Conservation (phyloP, 92 coral and sea anemone genomes). For the Palythoa grandis region DNA sequence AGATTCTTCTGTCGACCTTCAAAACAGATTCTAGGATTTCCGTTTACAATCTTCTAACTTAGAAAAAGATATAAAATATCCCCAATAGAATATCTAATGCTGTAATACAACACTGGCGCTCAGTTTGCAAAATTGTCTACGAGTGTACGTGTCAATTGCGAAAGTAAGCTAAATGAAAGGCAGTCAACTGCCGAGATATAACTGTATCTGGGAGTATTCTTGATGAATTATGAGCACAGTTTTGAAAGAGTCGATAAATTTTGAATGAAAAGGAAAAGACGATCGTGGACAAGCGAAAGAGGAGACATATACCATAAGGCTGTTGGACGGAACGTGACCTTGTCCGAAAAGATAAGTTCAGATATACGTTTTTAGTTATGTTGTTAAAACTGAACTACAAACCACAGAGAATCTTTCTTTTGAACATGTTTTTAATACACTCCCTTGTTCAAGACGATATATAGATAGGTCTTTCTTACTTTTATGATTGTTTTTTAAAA, state of each 20-base stretch:
- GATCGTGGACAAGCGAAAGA: not conserved
- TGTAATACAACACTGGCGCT: conserved; percentile 45
- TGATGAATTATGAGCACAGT: not conserved
- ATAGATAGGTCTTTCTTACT: not conserved
- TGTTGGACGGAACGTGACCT: conserved; percentile 1
- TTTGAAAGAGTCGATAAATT: not conserved
- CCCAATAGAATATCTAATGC: conserved; percentile 31
- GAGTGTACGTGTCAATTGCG: conserved; percentile 14
- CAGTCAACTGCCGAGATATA: not conserved
- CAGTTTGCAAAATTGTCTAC: conserved; percentile 42
- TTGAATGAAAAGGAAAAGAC: not conserved
- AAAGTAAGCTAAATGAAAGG: not conserved
- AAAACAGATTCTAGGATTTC: conserved; percentile 51
- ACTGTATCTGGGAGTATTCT: not conserved
- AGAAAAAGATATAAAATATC: conserved; percentile 47
- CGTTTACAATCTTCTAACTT: conserved; percentile 47
- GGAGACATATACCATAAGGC: not conserved
- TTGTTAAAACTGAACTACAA: not conserved
- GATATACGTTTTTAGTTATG: not conserved
- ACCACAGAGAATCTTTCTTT: not conserved
- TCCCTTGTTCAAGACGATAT: not conserved
- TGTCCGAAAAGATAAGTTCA: conserved; percentile 6
- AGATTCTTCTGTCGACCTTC: conserved; percentile 51
- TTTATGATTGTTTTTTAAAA: not conserved
- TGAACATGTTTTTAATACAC: not conserved